phyloP scores from a whole-genome alignment of 2,797 vertebrate species.

The Microcaecilia unicolor region DNA sequence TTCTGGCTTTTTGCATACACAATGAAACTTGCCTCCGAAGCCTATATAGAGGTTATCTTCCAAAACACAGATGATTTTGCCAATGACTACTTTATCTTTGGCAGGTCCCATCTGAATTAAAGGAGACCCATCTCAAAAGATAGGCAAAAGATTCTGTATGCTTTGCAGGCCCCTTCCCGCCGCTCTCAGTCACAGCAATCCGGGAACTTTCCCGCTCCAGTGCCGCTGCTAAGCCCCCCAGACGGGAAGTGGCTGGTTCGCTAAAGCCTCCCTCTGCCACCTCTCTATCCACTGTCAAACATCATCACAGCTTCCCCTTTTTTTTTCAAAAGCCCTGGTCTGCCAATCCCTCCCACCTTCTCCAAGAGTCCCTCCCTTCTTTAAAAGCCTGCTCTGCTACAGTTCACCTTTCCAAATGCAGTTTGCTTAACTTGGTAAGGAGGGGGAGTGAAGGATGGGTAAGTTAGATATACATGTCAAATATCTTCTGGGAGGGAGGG shows the following conservation, averaged over 20 bases:
- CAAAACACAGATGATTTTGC: conserved; percentile 70
- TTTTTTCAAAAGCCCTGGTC: too few species aligned
- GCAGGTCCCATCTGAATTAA: conserved; percentile 82
- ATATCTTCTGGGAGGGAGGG: too few species aligned
- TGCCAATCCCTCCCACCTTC: too few species aligned
- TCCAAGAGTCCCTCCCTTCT: too few species aligned
- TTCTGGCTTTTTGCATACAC: conserved; percentile 75
- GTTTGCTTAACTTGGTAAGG: too few species aligned
- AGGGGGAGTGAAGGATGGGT: too few species aligned
- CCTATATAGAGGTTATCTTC: conserved; percentile 84
- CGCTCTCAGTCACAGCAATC: conserved; percentile 9
- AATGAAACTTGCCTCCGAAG: conserved; percentile 90
- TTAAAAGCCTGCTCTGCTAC: too few species aligned
- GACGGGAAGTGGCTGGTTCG: not conserved
- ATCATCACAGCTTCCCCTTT: too few species aligned
- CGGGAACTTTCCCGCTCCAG: not conserved
- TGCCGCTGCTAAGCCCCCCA: fast-evolving
- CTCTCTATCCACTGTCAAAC: too few species aligned
- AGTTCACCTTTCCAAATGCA: too few species aligned
- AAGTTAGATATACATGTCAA: too few species aligned
- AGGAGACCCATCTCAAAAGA: conserved; percentile 71
- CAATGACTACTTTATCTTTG: conserved; percentile 62
- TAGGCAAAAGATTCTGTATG: conserved; percentile 61
- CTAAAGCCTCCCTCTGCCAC: not conserved
- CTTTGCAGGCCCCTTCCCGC: conserved; percentile 33